phyloP scores from a whole-genome alignment of 2,888 invertebrate genomes.

The Hyles lineata region DNA sequence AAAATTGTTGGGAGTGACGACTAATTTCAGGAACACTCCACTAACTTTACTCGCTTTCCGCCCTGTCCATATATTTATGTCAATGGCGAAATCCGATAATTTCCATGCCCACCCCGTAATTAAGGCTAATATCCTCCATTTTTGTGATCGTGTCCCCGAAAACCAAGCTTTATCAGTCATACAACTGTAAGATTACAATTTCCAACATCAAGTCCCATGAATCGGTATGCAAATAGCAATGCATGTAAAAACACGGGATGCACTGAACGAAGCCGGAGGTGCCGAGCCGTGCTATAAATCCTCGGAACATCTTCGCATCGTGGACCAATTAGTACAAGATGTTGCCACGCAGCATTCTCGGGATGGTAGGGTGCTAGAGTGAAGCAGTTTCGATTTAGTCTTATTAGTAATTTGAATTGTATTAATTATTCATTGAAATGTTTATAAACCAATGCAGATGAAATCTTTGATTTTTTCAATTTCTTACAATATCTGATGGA shows the following conservation, averaged over 20 bases:
- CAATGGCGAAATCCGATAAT: too few species aligned
- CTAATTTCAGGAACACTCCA: too few species aligned
- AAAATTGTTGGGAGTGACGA: too few species aligned
- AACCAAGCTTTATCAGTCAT: too few species aligned
- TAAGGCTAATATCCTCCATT: too few species aligned
- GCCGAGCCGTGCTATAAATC: constrained; percentile 73
- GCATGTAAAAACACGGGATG: constrained; percentile 18
- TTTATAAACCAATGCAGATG: not conserved
- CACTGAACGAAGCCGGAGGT: constrained; percentile 51
- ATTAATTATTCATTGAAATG: not conserved
- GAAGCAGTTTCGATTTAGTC: constrained; percentile 30
- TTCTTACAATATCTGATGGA: too few species aligned
- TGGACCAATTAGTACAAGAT: constrained; percentile 84
- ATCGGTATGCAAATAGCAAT: constrained; percentile 11
- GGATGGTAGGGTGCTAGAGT: constrained; percentile 45
- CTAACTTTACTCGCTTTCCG: too few species aligned
- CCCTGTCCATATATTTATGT: too few species aligned
- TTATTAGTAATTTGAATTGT: not conserved
- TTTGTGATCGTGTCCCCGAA: too few species aligned
- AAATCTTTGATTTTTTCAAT: too few species aligned
- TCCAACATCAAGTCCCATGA: not conserved
- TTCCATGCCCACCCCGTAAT: too few species aligned
- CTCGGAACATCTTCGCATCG: constrained; percentile 77
- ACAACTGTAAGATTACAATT: not conserved
- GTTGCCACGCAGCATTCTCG: constrained; percentile 68